Evolutionary conservation across 37 sponge, comb jelly and placozoan species (phyloP), one percentile per base, ranked within the genome.

Genomic region (Tethya wilhelma): DNA sequence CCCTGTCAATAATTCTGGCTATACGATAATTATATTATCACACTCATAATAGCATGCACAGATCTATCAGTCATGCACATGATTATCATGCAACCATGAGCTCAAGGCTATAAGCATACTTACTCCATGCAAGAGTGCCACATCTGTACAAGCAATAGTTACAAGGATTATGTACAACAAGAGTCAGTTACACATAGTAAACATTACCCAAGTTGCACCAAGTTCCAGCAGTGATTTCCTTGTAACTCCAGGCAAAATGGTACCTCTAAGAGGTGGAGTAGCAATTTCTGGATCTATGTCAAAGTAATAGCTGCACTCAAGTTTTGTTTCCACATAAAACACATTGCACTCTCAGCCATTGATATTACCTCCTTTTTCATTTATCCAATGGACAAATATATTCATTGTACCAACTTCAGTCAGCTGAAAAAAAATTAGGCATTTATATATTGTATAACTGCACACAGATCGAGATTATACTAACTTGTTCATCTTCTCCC

Each of bases 351-450:
- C n/a, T n/a, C n/a, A n/a, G n/a, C n/a, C n/a, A n/a, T 37, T 19
- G 9, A 23, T n/a, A 84, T 75, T 28, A 98, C 98, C 98, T 93
- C 99, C 99, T 65, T 85, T 67, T 37, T 89, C 89, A 62, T 99
- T 99, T 41, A 88, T 90, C 99, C 97, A 96, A 69, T 94, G 86
- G 1, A 96, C 74, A 78, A 99, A 97, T 58, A 99, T 80, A 70
- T 99, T 99, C 99, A 99, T 99, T 32, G 97, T 99, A 0, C 99
- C 99, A 38, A 96, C 97, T 72, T 99, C 99, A 32, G 99, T 99
- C 56, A 99, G 31, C 92, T 95, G 41, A 59, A 3, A 59, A 1
- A 7, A 73, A 73, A 2, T 22, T 6, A 44, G 3, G 29, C 8
- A 31, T 38, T 32, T 22, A 17, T 56, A 6, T 60, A 6, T 12